Percentiles rank a stretch among this genome's conserved stretches.
These are phyloP conservation scores for Rachycentron canadum DNA, from an alignment of 2,797 vertebrate species.

Conservation along the genomic window DNA sequence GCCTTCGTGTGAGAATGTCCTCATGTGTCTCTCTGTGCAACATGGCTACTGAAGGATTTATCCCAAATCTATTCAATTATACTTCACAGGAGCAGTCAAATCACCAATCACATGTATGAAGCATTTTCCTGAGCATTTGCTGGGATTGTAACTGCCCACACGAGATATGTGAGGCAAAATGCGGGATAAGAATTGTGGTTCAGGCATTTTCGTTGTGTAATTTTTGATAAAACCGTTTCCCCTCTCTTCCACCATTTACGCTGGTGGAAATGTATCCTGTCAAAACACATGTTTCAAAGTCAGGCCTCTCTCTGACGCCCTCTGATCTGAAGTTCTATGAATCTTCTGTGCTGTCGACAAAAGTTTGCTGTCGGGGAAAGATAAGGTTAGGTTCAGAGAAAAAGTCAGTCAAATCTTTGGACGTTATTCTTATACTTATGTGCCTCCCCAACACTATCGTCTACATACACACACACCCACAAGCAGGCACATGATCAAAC, in stretches of 20 bases:
- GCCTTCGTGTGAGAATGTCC: conserved; percentile 41
- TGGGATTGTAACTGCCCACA: conserved; percentile 11
- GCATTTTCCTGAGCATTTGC: conserved; percentile 23
- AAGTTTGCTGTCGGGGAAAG: conserved; percentile 77
- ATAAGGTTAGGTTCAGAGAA: conserved; percentile 74
- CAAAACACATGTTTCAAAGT: conserved; percentile 80
- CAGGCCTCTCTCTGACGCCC: conserved; percentile 66
- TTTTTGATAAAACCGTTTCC: conserved; percentile 60
- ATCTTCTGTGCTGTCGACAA: conserved; percentile 73
- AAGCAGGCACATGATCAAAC: conserved; percentile 53
- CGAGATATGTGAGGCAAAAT: conserved; percentile 42
- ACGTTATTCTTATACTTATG: conserved; percentile 42
- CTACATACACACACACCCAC: conserved; percentile 26
- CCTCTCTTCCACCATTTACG: conserved; percentile 53
- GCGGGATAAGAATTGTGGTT: conserved; percentile 34
- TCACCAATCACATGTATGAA: conserved; percentile 36
- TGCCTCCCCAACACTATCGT: conserved; percentile 24
- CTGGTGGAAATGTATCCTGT: conserved; percentile 72
- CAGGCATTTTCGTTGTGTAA: conserved; percentile 50
- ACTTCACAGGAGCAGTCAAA: conserved; percentile 51
- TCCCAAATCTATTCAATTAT: conserved; percentile 57
- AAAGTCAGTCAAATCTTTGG: conserved; percentile 67
- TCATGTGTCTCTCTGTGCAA: conserved; percentile 25
- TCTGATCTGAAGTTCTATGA: conserved; percentile 79
- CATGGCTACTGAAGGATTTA: conserved; percentile 38